Evolutionary conservation across 2,888 invertebrate genomes (phyloP), one percentile per base, ranked within the genome.

Genomic region (Molanna angustata): DNA sequence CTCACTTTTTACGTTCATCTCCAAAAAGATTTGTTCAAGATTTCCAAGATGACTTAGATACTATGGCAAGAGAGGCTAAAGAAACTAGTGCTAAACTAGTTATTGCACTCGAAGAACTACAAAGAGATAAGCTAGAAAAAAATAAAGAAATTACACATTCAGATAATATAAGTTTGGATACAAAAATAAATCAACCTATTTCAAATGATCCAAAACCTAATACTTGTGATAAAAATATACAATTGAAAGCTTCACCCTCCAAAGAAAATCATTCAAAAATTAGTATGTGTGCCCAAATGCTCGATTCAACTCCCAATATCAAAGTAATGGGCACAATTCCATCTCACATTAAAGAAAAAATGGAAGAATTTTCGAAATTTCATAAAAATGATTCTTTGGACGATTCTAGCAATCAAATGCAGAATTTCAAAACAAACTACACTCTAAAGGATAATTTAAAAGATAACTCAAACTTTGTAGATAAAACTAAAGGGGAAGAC

Each of bases 31-130:
- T 71, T 65, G 69, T 74, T 56, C 39, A 69, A 41, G 11, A 27
- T 41, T 13, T 88, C 67, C 86, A 88, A 67, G 86, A 88, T 64
- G 80, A 88, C 31, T 71, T 89, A 45, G 83, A 85, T 62, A 83
- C 85, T 66, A 76, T 89, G 54, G 87, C 87, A 9, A 82, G 82
- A 64, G 88, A 89, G 76, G 86, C 88, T 11, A 82, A 84, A 71
- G 85, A 86, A 64, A 85, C 86, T 39, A 86, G 85, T 64, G 84
- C 85, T 59, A 82, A 83, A 62, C 67, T 85, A 62, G 82, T 82
- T n/a, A 79, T 81, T 58, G 86, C 86, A 57, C 69, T 86, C 64
- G 78, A 80, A 37, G 81, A 83, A 65, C 64, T 84, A 2, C 64
- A 71, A 32, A 68, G 66, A 48, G 72, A 69, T 56, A 68, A 22